These are phyloP conservation scores for Tipula vernalis DNA, from an alignment of 2,888 invertebrate genomes.

Conservation along the genomic window DNA sequence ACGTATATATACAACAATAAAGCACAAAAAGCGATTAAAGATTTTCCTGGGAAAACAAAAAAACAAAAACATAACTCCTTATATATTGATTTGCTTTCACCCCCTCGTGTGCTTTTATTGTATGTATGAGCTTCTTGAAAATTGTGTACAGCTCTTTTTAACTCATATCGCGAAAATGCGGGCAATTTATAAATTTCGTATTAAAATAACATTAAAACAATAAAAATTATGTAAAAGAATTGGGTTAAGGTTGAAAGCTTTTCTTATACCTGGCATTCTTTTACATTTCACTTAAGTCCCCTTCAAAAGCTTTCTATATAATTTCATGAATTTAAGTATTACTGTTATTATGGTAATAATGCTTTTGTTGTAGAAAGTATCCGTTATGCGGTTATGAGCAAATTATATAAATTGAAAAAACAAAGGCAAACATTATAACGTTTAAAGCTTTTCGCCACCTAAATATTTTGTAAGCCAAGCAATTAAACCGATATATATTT, in stretches of 20 bases:
- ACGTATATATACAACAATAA: neutral
- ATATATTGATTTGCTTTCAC: neutral
- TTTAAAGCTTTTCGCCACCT: neutral
- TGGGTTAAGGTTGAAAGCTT: neutral
- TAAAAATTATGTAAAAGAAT: neutral
- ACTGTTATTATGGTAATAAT: neutral
- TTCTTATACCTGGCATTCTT: neutral
- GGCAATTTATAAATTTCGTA: neutral
- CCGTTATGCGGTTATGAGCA: neutral
- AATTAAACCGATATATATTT: neutral
- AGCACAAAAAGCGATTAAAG: neutral
- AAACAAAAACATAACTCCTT: neutral
- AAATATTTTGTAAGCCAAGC: neutral
- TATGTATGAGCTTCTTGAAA: neutral
- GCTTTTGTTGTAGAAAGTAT: neutral
- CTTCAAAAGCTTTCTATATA: neutral
- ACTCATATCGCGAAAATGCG: neutral
- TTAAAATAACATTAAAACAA: neutral
- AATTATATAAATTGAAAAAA: neutral
- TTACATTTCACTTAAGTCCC: neutral
- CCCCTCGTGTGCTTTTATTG: neutral
- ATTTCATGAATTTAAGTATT: neutral
- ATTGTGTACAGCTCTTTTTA: neutral
- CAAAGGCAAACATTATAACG: neutral
- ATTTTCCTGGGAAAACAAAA: neutral